Base-by-base conservation (phyloP, 2,797 vertebrate species). In the Babyrousa celebensis region DNA sequence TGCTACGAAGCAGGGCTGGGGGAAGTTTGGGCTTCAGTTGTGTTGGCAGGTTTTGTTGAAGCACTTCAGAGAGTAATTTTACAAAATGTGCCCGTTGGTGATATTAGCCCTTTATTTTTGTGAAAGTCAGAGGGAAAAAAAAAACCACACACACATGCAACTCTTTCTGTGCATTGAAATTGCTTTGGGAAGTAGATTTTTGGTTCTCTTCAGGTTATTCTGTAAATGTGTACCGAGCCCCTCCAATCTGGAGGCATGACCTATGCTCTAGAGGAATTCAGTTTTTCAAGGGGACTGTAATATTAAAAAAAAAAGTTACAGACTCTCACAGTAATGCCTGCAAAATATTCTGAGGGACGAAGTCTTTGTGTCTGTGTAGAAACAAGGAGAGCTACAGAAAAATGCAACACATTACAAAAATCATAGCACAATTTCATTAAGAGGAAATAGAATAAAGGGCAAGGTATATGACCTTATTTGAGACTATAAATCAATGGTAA, bases 41-140 rank as follows among this genome's bases (percentile, higher is more conserved):
- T 95, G 32, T 32, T 97, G 92, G 92, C 97, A 87, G 97, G 63
- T 96, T 98, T 97, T 96, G 89, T 85, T 97, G 82, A 97, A 97
- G 68, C 95, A 70, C 96, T 98, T 98, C 96, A 70, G 96, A 98
- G 62, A 98, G 91, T 89, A 96, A 54, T 98, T 98, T 98, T 97
- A 95, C 95, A 98, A 98, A 98, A 98, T 97, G 95, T 98, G 60
- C 95, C 96, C 8, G 0, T 82, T 94, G 79, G 95, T 95, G 62
- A 88, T 96, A 97, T 74, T 97, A 96, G 96, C 80, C 94, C 94
- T 98, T 97, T 97, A 95, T 97, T 95, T 96, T 78, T 98, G 96
- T 98, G 96, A 98, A 98, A 98, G 97, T 96, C 90, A 98, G 56
- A 80, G 52, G 75, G 25, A 36, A 71, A 58, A 80, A 48, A 96